phyloP scores from a whole-genome alignment of 2,113 vertebrate species.

The Neofelis nebulosa region DNA sequence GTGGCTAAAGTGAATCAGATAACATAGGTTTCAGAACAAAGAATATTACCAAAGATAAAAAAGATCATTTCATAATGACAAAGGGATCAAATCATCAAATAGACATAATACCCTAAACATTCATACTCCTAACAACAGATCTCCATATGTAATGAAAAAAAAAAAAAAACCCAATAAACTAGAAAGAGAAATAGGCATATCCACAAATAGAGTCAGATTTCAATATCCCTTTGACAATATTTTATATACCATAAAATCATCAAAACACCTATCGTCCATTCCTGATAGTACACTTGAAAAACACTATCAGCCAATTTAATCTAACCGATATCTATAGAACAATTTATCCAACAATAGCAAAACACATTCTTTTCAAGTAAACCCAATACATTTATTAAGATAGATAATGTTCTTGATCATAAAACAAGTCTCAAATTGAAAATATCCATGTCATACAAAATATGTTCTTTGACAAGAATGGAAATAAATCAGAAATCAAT shows the following conservation, averaged over 20 bases:
- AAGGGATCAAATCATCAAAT: not conserved
- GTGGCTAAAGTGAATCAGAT: not conserved
- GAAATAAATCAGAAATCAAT: not conserved
- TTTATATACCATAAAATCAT: conserved; percentile 4
- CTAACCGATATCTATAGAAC: not conserved
- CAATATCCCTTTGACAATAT: not conserved
- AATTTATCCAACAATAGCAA: not conserved
- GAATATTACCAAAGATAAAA: not conserved
- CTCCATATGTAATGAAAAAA: not conserved
- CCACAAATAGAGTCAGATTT: not conserved
- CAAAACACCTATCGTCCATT: not conserved
- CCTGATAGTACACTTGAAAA: not conserved
- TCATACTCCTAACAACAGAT: not conserved
- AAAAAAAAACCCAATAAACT: not conserved
- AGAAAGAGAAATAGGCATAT: not conserved
- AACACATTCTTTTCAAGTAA: not conserved
- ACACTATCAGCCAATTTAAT: not conserved
- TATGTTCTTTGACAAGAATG: not conserved
- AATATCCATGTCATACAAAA: not conserved
- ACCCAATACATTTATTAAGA: not conserved
- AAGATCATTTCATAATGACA: not conserved
- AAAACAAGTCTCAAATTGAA: not conserved
- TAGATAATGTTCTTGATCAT: not conserved
- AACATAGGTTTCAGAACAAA: not conserved
- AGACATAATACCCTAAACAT: not conserved